These are phyloP conservation scores for Macquaria ambigua DNA, from an alignment of 2,113 vertebrate genomes.

Conservation along the genomic window DNA sequence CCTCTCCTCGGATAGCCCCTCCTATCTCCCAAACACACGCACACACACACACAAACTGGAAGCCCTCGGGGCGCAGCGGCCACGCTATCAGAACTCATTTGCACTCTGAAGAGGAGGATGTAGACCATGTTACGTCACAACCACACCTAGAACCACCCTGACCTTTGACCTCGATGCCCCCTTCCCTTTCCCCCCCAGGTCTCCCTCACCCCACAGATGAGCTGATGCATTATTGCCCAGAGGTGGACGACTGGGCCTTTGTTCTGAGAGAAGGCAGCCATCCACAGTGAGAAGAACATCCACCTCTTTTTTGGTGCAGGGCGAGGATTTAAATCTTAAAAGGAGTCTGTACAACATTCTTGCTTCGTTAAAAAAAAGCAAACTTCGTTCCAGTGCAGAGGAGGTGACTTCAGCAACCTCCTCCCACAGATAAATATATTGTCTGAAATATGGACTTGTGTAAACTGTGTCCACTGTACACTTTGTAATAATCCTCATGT, in stretches of 20 bases:
- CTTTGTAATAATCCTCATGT: neutral
- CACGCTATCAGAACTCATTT: constrained; percentile 42
- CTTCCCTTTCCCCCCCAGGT: neutral
- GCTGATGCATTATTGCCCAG: constrained; percentile 30
- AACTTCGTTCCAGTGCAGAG: constrained; percentile 16
- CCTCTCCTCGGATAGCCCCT: constrained; percentile 11
- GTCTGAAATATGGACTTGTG: neutral
- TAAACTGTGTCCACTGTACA: neutral
- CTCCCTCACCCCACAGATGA: constrained; percentile 24
- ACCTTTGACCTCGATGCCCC: constrained; percentile 55
- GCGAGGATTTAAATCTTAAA: neutral
- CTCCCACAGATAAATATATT: neutral
- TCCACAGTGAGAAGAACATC: neutral
- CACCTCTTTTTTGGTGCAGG: neutral
- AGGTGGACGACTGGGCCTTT: constrained; percentile 33
- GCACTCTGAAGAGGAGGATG: constrained; percentile 40
- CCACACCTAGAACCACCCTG: constrained; percentile 41
- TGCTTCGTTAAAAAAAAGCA: neutral
- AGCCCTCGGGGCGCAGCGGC: neutral
- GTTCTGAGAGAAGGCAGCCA: constrained; percentile 7
- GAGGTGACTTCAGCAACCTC: constrained; percentile 21
- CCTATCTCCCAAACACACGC: constrained; percentile 48
- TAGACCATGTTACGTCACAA: constrained; percentile 1
- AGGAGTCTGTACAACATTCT: neutral
- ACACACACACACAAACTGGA: constrained; percentile 13